Conservation (phyloP, 2,888 invertebrate species). For the Andrena chrysosceles region DNA sequence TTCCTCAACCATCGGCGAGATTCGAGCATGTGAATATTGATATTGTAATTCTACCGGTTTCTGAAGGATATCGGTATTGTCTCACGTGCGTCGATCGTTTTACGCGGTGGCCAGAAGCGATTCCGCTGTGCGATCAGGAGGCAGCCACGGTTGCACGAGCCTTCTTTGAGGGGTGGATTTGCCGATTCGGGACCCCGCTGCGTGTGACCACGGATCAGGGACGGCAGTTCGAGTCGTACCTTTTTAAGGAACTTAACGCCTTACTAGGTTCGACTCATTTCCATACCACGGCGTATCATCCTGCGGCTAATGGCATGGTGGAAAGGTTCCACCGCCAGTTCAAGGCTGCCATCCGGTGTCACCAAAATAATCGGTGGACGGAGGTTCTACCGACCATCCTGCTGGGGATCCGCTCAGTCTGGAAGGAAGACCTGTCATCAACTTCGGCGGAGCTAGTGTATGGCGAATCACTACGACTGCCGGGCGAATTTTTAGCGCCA, state of each 20-base stretch:
- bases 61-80: neutral
- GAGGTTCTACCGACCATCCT: too few species aligned
- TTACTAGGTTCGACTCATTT: too few species aligned
- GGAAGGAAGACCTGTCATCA: too few species aligned
- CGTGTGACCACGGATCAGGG: too few species aligned
- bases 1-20: neutral
- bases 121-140: neutral
- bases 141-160: neutral
- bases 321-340: too few species aligned
- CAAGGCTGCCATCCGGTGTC: too few species aligned
- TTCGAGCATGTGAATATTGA: slow-evolving; percentile 10
- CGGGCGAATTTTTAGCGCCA: neutral
- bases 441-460: too few species aligned
- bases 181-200: neutral
- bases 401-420: too few species aligned
- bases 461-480: neutral
- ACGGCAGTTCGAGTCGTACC: neutral
- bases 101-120: slow-evolving; percentile 8
- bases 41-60: neutral
- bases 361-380: too few species aligned
- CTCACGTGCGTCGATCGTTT: neutral
- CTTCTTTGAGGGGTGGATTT: neutral
- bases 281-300: too few species aligned
- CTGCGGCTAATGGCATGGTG: too few species aligned
- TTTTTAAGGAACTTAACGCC: neutral